A percentile compares a stretch with the other conserved stretches of the same genome.
Evolutionary conservation across 2,113 vertebrate species (phyloP).

Genomic region (Cyanoliseus patagonus): DNA sequence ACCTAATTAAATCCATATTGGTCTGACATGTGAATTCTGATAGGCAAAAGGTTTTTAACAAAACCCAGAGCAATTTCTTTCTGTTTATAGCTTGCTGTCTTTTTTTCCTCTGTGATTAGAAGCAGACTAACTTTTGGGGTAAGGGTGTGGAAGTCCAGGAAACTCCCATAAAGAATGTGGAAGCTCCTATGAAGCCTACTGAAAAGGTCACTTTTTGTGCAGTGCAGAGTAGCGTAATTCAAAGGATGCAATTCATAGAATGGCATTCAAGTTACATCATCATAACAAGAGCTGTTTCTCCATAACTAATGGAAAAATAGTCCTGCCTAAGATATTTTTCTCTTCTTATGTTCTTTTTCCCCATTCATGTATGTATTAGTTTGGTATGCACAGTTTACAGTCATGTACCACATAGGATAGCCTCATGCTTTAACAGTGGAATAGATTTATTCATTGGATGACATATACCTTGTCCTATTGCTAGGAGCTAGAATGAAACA

Average conservation of each 20-base stretch:
- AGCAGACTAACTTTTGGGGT: constrained; percentile 35
- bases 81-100: not conserved
- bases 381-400: not conserved
- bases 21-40: not conserved
- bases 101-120: constrained; percentile 38
- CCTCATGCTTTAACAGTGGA: not conserved
- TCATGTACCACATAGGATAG: accelerated
- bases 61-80: not conserved
- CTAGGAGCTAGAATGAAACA: not conserved
- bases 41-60: not conserved
- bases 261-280: not conserved
- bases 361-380: accelerated
- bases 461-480: not conserved
- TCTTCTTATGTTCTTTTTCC: not conserved
- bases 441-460: not conserved
- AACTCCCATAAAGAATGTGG: constrained; percentile 16
- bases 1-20: not conserved
- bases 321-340: not conserved
- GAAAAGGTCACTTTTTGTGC: constrained; percentile 60
- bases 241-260: not conserved
- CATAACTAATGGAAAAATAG: not conserved
- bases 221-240: constrained; percentile 18
- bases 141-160: constrained; percentile 12
- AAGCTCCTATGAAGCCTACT: constrained; percentile 26
- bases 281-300: not conserved